These are phyloP conservation scores for Dipodomys ordii DNA, from an alignment of 2,113 vertebrate species.

Conservation along the genomic window DNA sequence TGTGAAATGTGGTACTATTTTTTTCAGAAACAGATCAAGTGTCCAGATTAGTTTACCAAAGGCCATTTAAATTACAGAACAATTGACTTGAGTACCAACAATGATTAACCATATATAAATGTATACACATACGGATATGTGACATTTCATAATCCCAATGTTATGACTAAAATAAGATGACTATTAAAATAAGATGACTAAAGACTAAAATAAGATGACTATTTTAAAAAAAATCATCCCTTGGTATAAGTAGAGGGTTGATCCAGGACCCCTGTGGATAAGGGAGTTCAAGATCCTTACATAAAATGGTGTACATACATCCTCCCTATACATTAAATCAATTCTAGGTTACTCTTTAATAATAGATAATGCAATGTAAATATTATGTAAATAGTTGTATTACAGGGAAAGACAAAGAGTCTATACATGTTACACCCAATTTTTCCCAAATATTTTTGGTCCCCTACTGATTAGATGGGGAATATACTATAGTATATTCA, in stretches of 20 bases:
- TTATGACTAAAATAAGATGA: background rate
- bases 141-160: conserved; percentile 26
- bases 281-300: background rate
- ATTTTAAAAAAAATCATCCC: background rate
- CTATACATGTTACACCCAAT: background rate
- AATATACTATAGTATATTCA: background rate
- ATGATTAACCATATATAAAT: background rate
- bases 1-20: background rate
- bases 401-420: background rate
- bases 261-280: background rate
- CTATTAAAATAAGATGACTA: too few species aligned
- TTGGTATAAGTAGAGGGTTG: background rate
- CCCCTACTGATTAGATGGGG: background rate
- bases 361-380: background rate
- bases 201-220: too few species aligned
- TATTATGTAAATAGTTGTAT: background rate
- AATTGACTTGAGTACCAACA: background rate
- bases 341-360: background rate
- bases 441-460: background rate
- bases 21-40: conserved; percentile 35
- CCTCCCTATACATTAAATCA: background rate
- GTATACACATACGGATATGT: background rate
- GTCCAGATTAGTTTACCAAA: conserved; percentile 29
- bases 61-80: background rate
- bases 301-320: background rate